phyloP scores from a whole-genome alignment of 2,113 vertebrate genomes.

The Oceanites oceanicus region DNA sequence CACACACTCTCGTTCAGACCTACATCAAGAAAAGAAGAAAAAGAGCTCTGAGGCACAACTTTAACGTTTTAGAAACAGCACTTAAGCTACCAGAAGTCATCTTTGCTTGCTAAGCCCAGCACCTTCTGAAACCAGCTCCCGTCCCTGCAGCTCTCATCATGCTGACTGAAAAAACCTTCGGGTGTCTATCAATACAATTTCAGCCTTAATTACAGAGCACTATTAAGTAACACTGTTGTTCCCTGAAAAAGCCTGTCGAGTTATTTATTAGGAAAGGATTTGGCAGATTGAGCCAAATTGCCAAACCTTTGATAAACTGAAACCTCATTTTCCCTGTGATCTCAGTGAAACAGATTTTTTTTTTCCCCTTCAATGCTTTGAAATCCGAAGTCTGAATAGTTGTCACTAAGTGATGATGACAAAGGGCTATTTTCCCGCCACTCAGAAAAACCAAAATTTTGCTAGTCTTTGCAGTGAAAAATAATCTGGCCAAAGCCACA shows the following conservation, averaged over 20 bases:
- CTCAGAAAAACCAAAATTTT: neutral
- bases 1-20: neutral
- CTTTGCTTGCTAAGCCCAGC: neutral
- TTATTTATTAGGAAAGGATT: constrained; percentile 37
- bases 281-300: neutral
- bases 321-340: neutral
- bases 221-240: neutral
- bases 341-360: neutral
- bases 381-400: neutral
- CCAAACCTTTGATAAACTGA: constrained; percentile 30
- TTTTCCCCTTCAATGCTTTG: neutral
- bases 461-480: neutral
- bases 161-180: neutral
- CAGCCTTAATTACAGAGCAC: neutral
- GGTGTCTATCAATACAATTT: neutral
- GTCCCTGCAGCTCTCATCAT: neutral
- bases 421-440: neutral
- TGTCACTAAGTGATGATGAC: neutral
- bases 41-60: neutral
- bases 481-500: neutral
- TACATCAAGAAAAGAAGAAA: neutral
- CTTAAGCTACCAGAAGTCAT: neutral
- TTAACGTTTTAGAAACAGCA: neutral
- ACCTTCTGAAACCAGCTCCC: neutral
- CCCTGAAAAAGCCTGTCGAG: neutral